Percentiles rank a stretch among this genome's conserved stretches.
Conservation (phyloP, 2,888 invertebrate species). For the Thelaira solivaga region DNA sequence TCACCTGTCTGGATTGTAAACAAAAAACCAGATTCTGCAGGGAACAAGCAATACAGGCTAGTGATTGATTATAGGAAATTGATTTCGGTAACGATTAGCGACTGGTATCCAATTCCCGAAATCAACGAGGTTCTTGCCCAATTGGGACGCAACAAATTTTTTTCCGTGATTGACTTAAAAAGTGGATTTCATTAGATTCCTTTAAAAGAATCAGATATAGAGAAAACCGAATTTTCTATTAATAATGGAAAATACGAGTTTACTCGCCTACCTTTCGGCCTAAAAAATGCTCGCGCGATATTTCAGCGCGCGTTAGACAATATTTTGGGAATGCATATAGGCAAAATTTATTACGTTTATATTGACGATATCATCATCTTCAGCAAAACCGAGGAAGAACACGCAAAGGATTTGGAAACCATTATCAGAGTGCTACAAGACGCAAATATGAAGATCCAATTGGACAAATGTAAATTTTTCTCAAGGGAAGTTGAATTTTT, state of each 20-base stretch:
- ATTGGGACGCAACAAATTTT: constrained; percentile 2
- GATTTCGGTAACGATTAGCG: constrained; percentile 3
- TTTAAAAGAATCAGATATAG: not conserved
- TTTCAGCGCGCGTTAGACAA: not conserved
- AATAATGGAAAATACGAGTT: not conserved
- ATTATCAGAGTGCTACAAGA: not conserved
- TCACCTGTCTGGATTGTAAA: constrained; percentile 16
- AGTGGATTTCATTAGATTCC: not conserved
- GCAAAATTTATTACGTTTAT: not conserved
- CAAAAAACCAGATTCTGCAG: constrained; percentile 23
- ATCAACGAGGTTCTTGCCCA: constrained; percentile 15
- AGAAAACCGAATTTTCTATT: not conserved
- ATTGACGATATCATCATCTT: not conserved
- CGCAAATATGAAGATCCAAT: no score
- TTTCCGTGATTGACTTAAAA: constrained; percentile 1
- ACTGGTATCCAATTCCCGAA: constrained; percentile 24
- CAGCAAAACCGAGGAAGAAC: not conserved
- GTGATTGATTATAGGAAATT: constrained; percentile 24
- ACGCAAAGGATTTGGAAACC: not conserved
- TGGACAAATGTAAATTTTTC: not conserved
- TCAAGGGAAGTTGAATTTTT: constrained; percentile 36
- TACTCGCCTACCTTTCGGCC: not conserved
- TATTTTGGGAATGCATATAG: not conserved
- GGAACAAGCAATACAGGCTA: constrained; percentile 15
- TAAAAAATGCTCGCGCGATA: not conserved